Percentiles rank a stretch among this genome's conserved stretches.
These are phyloP conservation scores for Marmota flaviventris DNA, from an alignment of 2,113 vertebrate species.

Conservation along the genomic window DNA sequence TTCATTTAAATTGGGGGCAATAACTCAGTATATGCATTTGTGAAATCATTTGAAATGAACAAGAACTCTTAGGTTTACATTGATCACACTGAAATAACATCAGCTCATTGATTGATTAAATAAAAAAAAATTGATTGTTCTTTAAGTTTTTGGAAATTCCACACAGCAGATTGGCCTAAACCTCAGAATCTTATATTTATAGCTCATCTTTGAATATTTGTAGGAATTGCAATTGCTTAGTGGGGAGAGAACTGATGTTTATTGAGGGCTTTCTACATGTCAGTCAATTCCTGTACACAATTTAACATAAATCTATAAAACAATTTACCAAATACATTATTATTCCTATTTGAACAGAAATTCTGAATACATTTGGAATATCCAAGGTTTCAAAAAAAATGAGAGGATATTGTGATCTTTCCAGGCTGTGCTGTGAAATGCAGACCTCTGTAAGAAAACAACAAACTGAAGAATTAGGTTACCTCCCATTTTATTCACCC, in stretches of 20 bases:
- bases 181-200: not conserved
- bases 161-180: not conserved
- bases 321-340: not conserved
- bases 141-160: not conserved
- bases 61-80: not conserved
- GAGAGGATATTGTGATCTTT: not conserved
- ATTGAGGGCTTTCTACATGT: not conserved
- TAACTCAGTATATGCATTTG: not conserved
- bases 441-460: not conserved
- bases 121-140: not conserved
- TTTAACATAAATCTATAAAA: conserved; percentile 24
- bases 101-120: not conserved
- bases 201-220: not conserved
- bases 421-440: not conserved
- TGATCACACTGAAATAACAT: not conserved
- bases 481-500: not conserved
- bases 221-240: not conserved
- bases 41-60: not conserved
- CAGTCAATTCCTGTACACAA: not conserved
- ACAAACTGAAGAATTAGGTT: not conserved
- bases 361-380: not conserved
- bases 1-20: not conserved
- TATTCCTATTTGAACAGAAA: conserved; percentile 17
- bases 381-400: not conserved
- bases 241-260: not conserved